These are phyloP conservation scores for Hyla sarda DNA, from an alignment of 2,113 vertebrate genomes.

Conservation along the genomic window DNA sequence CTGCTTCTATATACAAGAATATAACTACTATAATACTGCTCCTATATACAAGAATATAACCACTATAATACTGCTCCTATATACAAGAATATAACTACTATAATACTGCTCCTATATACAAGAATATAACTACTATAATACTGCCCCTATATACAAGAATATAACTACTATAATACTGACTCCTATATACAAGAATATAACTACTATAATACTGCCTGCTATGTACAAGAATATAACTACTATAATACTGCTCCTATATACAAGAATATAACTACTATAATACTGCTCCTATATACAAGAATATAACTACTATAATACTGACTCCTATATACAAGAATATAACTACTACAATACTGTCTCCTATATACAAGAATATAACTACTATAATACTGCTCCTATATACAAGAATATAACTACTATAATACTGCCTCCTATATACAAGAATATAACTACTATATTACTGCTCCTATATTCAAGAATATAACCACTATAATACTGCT, in stretches of 20 bases:
- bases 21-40: background rate
- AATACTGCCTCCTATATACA: background rate
- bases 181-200: too few relatives aligned
- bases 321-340: background rate
- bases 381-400: background rate
- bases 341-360: background rate
- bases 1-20: too few relatives aligned
- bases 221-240: background rate
- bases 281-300: background rate
- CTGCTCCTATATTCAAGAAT: background rate
- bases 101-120: too few relatives aligned
- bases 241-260: conserved; percentile 1
- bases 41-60: background rate
- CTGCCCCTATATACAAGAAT: background rate
- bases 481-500: background rate
- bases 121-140: conserved; percentile 12
- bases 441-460: too few relatives aligned
- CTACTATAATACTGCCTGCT: too few relatives aligned
- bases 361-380: background rate
- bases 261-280: conserved; percentile 8
- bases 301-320: too few relatives aligned
- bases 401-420: conserved; percentile 6
- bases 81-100: background rate
- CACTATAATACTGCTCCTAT: background rate
- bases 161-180: too few relatives aligned